Percentiles rank a stretch among this genome's conserved stretches.
These are phyloP conservation scores for Varanus salvator DNA, from an alignment of 2,113 vertebrate species.

Conservation along the genomic window DNA sequence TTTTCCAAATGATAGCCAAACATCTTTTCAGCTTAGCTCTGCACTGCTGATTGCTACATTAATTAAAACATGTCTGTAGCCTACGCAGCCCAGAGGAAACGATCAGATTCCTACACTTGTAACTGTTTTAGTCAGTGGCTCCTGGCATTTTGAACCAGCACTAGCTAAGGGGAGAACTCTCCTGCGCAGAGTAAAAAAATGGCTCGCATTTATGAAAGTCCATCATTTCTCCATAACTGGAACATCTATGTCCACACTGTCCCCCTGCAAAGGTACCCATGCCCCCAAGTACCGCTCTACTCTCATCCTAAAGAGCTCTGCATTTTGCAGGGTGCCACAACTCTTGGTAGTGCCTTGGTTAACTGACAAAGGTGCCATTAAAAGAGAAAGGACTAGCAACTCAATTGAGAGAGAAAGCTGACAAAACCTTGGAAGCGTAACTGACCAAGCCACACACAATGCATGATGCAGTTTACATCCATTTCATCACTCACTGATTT, in stretches of 20 bases:
- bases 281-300: neutral
- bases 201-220: slow-evolving; percentile 40
- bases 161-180: neutral
- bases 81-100: slow-evolving; percentile 55
- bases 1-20: slow-evolving; percentile 37
- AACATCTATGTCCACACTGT: slow-evolving; percentile 48
- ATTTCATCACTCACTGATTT: neutral
- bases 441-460: neutral
- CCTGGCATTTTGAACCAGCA: slow-evolving; percentile 38
- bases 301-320: neutral
- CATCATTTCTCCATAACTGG: slow-evolving; percentile 60
- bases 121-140: slow-evolving; percentile 50
- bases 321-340: neutral
- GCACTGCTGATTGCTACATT: slow-evolving; percentile 47
- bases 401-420: neutral
- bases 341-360: neutral
- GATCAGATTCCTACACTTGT: slow-evolving; percentile 50
- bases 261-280: neutral
- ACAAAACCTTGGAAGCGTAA: neutral
- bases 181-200: neutral
- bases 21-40: slow-evolving; percentile 57
- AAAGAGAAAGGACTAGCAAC: neutral
- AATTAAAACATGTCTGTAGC: slow-evolving; percentile 55
- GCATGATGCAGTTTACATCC: neutral
- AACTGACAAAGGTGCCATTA: neutral